Percentiles rank a stretch among this genome's conserved stretches.
These are phyloP conservation scores for cat (Felis catus) DNA, from an alignment of 2,113 vertebrate genomes.

Conservation along the genomic window DNA sequence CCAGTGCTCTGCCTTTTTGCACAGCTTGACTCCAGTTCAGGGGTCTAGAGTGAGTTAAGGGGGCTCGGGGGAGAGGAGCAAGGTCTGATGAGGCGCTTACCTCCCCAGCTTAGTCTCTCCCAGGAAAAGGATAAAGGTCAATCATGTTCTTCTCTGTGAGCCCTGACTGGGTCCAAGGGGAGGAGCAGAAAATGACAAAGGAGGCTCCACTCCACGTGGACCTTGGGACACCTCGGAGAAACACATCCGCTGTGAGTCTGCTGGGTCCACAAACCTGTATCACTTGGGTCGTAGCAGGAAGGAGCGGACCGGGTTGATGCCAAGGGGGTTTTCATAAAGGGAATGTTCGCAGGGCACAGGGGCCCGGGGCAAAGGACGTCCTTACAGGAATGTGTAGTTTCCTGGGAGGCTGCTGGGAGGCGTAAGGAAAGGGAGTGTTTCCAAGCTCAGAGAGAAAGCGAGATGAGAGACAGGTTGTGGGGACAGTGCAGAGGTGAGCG, in stretches of 20 bases:
- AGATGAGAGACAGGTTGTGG: no score
- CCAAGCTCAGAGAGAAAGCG: not conserved
- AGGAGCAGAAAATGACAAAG: not conserved
- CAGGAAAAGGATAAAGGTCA: not conserved
- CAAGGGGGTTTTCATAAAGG: not conserved
- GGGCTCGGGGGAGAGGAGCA: not conserved
- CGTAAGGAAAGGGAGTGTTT: not conserved
- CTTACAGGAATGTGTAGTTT: not conserved
- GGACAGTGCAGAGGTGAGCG: no score
- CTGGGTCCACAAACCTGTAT: no score
- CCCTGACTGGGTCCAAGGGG: no score
- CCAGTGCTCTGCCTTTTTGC: no score
- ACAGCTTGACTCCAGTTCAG: not conserved
- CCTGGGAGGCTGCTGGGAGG: no score
- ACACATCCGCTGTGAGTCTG: accelerated
- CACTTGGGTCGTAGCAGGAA: not conserved
- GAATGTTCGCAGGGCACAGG: not conserved
- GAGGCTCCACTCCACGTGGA: not conserved
- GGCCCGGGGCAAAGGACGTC: no score
- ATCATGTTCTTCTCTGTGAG: not conserved
- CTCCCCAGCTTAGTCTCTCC: not conserved
- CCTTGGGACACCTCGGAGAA: accelerated
- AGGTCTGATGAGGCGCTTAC: not conserved
- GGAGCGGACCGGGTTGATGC: no score
- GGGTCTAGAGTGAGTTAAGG: no score